Conservation (phyloP, 30 jellyfish, hydroid and myxozoan species). For the Sanderia malayensis region DNA sequence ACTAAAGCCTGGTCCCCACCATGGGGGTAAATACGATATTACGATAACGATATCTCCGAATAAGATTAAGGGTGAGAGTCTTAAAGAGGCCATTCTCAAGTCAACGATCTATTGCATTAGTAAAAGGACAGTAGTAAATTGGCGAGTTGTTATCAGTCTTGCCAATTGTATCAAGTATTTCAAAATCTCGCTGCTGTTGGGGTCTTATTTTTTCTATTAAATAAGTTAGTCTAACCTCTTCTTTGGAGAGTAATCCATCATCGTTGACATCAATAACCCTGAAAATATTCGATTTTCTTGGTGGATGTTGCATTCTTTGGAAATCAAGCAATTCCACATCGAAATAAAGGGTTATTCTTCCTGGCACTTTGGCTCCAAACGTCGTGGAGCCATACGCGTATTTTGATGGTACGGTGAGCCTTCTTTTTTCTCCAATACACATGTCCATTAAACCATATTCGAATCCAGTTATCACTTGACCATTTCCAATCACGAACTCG, state of each 20-base stretch:
- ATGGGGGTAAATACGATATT: too few species aligned
- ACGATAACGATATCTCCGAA: too few species aligned
- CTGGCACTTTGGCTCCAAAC: conserved; percentile 83
- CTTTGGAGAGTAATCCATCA: conserved; percentile 83
- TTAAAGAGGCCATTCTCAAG: too few species aligned
- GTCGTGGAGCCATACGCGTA: conserved; percentile 85
- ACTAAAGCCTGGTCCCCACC: too few species aligned
- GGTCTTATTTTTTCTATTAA: too few species aligned
- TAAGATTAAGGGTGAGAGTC: too few species aligned
- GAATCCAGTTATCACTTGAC: conserved; percentile 83
- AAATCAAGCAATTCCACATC: conserved; percentile 64
- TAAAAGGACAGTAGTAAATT: too few species aligned
- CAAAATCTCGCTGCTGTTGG: too few species aligned
- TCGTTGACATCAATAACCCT: conserved; percentile 66
- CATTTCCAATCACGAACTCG: conserved; percentile 88
- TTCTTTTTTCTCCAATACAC: conserved; percentile 95
- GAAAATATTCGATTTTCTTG: conserved; percentile 64
- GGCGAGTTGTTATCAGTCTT: too few species aligned
- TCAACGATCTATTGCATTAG: too few species aligned
- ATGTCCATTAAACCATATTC: conserved; percentile 91
- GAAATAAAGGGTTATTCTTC: conserved; percentile 75
- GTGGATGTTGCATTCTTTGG: conserved; percentile 62
- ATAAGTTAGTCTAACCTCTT: conserved; percentile 91
- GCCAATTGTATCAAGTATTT: too few species aligned
- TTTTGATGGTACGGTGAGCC: conserved; percentile 80